These are phyloP conservation scores for Oreochromis mossambicus DNA, from an alignment of 2,797 vertebrate species.

Conservation along the genomic window DNA sequence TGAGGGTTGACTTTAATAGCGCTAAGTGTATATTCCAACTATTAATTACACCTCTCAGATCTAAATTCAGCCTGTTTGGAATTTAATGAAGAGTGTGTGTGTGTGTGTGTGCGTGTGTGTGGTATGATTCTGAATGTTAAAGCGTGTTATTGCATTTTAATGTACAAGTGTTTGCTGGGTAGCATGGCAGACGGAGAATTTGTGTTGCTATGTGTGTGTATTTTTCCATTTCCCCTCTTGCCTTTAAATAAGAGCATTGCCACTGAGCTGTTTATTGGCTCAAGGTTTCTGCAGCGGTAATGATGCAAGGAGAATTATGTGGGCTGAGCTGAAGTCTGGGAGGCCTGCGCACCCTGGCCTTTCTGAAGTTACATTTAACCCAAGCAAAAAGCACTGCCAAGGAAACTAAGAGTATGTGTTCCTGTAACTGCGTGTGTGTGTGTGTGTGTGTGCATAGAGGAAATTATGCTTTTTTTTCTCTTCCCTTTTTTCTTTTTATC, in stretches of 20 bases:
- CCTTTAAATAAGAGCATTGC: conserved; percentile 66
- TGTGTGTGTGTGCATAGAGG: not conserved
- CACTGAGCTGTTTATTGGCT: conserved; percentile 77
- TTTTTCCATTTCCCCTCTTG: conserved; percentile 53
- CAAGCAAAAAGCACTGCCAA: conserved; percentile 26
- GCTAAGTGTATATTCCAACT: conserved; percentile 13
- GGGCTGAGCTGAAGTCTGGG: conserved; percentile 45
- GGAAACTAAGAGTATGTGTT: conserved; percentile 8
- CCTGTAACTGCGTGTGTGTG: not conserved
- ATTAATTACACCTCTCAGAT: conserved; percentile 48
- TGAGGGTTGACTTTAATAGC: conserved; percentile 31
- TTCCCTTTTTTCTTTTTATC: not conserved
- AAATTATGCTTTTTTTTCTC: not conserved
- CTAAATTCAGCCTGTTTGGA: conserved; percentile 20
- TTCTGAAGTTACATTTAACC: conserved; percentile 56
- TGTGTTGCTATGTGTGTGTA: not conserved
- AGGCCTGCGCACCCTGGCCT: conserved; percentile 42
- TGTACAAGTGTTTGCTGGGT: not conserved
- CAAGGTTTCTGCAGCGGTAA: conserved; percentile 74
- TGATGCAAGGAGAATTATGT: conserved; percentile 77
- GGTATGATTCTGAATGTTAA: not conserved
- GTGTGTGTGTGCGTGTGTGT: not conserved
- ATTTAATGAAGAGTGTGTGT: not conserved
- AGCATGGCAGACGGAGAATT: not conserved
- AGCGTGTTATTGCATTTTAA: conserved; percentile 1